Evolutionary conservation across 1,140 invertebrate genomes (phyloP), one percentile per base, ranked within the genome.

Genomic region (Meteorus sp.): DNA sequence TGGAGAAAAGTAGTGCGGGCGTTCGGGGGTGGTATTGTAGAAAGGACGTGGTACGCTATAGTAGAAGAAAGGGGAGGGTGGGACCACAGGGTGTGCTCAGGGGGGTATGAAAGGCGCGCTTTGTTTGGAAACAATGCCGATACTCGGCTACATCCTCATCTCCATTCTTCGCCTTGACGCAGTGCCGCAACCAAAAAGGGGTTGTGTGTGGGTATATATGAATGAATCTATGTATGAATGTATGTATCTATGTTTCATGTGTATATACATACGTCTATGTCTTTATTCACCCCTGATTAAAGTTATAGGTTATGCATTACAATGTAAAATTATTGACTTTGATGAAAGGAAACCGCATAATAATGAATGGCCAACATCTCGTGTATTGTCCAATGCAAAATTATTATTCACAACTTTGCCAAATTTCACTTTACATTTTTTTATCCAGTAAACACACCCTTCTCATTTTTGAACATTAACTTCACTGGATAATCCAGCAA

Each of bases 41-140:
- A 51, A 51, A 15, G 17, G 51, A 23, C 35, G 35, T 23, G 13
- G 25, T 7, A 22, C n/a, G 39, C n/a, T n/a, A n/a, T n/a, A n/a
- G 17, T n/a, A 25, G 59, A 22, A 6, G 15, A 15, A 41, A 4
- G n/a, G 47, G 25, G 59, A 15, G 43, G 33, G 44, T 35, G 35
- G 19, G 44, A 54, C 47, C 45, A 56, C 47, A 44, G 54, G 69
- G 64, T 66, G 64, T 69, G 73, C 65, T 60, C 60, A 63, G 61
- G 66, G 69, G 69, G 69, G 71, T 75, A 77, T 78, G 76, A 77
- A 78, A 77, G 71, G 74, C 73, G 71, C 68, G 77, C 78, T 79
- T 80, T 80, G 78, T 80, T 80, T 80, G 77, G 73, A 80, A 80
- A 80, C 78, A 80, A 80, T 80, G 75, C 77, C 76, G 75, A 78